Evolutionary conservation across 2,113 vertebrate species (phyloP).

Genomic region (Pachypanchax playfairii): DNA sequence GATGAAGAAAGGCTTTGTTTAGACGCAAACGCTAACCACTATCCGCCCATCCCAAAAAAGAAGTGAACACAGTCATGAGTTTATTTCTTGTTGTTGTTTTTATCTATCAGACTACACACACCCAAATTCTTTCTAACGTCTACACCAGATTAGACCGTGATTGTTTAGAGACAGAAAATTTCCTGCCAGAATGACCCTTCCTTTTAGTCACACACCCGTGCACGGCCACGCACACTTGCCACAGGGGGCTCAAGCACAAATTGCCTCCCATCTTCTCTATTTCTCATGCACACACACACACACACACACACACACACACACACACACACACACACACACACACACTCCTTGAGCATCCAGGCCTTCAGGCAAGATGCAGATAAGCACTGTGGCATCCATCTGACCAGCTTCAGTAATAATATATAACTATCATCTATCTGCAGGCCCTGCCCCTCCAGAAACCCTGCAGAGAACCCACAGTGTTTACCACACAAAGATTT

Average conservation of each 20-base stretch:
- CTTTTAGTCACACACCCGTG: constrained; percentile 17
- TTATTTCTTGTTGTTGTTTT: neutral
- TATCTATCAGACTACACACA: constrained; percentile 35
- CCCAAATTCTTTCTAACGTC: constrained; percentile 27
- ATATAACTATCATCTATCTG: constrained; percentile 57
- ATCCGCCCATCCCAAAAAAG: neutral
- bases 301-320: neutral
- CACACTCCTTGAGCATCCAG: constrained; percentile 16
- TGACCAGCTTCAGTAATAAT: constrained; percentile 44
- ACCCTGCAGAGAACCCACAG: constrained; percentile 31
- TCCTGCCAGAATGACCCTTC: constrained; percentile 26
- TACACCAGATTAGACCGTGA: constrained; percentile 20
- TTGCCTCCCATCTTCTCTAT: constrained; percentile 48
- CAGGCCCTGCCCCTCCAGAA: constrained; percentile 59
- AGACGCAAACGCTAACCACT: neutral
- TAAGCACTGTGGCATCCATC: constrained; percentile 63
- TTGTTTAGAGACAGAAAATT: constrained; percentile 48
- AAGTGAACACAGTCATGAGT: neutral
- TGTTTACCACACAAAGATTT: constrained; percentile 68
- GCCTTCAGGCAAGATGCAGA: constrained; percentile 67
- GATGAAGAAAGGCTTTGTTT: constrained; percentile 18
- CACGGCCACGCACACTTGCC: constrained; percentile 35
- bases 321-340: constrained; percentile 26
- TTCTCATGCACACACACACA: constrained; percentile 10
- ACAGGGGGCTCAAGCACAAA: constrained; percentile 62